Conservation (phyloP, 2,113 vertebrate genomes). For the Xyrauchen texanus region DNA sequence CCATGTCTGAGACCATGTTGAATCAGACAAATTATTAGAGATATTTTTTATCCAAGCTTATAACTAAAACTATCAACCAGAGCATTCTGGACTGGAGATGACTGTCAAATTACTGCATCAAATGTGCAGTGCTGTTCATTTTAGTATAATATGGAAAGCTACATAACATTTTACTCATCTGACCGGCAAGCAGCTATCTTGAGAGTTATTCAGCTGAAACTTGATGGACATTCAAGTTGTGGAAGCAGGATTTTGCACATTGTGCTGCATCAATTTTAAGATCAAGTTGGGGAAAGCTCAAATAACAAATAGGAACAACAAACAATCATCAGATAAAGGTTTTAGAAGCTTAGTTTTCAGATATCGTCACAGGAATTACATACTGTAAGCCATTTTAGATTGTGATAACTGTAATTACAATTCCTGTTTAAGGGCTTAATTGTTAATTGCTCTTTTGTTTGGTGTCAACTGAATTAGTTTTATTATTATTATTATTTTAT, state of each 20-base stretch:
- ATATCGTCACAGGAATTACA: neutral
- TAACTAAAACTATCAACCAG: constrained; percentile 8
- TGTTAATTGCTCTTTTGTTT: neutral
- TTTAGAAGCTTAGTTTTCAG: no score
- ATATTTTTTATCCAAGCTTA: neutral
- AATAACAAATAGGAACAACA: neutral
- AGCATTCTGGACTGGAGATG: neutral
- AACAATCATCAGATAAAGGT: neutral
- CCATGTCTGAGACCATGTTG: neutral
- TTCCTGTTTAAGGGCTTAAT: neutral
- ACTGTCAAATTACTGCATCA: constrained; percentile 27
- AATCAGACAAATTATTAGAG: neutral
- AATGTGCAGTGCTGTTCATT: constrained; percentile 30
- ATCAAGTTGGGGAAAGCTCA: neutral
- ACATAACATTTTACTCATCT: neutral
- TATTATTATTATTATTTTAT: neutral
- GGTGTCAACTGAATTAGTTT: neutral
- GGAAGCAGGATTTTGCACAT: constrained; percentile 17
- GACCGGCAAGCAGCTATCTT: constrained; percentile 20
- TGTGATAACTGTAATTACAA: neutral
- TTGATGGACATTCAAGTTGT: constrained; percentile 15
- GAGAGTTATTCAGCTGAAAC: constrained; percentile 29
- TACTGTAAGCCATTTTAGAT: neutral
- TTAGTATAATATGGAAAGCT: neutral
- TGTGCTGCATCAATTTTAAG: constrained; percentile 8